Evolutionary conservation across 2,888 invertebrate species (phyloP).

Genomic region (Prenolepis imparis): DNA sequence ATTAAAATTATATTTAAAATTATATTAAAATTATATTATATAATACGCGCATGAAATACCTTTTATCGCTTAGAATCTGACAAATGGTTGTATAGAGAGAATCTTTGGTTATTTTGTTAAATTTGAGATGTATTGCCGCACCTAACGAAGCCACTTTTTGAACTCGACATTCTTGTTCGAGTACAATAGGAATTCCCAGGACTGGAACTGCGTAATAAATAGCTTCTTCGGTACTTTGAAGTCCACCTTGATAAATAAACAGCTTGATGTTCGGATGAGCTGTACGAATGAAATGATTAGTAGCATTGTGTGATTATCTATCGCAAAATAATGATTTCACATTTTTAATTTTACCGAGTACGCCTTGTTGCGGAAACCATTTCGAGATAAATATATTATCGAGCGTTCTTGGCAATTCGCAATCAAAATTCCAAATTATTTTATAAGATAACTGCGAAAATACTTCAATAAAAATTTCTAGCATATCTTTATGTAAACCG

Average conservation of each 20-base stretch:
- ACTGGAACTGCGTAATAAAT: slow-evolving; percentile 74
- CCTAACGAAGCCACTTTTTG: slow-evolving; percentile 65
- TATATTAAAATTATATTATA: not conserved
- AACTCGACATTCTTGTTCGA: slow-evolving; percentile 72
- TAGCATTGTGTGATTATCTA: not conserved
- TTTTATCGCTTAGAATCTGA: slow-evolving; percentile 66
- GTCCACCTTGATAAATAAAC: slow-evolving; percentile 78
- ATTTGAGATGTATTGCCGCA: slow-evolving; percentile 64
- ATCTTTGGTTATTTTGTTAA: slow-evolving; percentile 50
- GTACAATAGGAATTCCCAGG: slow-evolving; percentile 72
- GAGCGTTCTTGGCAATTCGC: slow-evolving; percentile 53
- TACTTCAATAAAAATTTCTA: slow-evolving; percentile 67
- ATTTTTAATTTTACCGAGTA: slow-evolving; percentile 69
- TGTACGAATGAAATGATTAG: slow-evolving; percentile 37
- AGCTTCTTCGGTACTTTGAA: slow-evolving; percentile 78
- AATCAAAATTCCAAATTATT: slow-evolving; percentile 76
- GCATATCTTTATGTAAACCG: slow-evolving; percentile 50
- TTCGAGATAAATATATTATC: slow-evolving; percentile 67
- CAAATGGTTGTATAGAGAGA: slow-evolving; percentile 60
- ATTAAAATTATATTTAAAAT: not conserved
- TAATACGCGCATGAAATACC: slow-evolving; percentile 48
- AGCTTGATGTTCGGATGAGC: slow-evolving; percentile 78
- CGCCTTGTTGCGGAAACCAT: slow-evolving; percentile 75
- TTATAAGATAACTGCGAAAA: slow-evolving; percentile 74
- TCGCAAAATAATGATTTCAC: slow-evolving; percentile 20